These are phyloP conservation scores for Rhagonycha lutea DNA, from an alignment of 2,888 invertebrate genomes.

Conservation along the genomic window DNA sequence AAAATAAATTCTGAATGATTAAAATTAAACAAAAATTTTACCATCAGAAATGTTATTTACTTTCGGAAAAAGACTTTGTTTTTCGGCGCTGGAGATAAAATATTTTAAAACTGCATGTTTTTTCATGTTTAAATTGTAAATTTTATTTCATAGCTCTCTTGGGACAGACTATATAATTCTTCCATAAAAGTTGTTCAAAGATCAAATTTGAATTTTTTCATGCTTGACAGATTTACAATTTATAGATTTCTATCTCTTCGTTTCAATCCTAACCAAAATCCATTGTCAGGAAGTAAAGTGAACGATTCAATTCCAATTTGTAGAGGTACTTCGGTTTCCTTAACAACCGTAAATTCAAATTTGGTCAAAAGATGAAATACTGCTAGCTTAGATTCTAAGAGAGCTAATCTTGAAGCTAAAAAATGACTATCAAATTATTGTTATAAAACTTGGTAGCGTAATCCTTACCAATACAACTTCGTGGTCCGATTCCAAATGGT, in stretches of 20 bases:
- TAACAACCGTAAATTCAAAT: conserved; percentile 38
- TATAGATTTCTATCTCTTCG: not conserved
- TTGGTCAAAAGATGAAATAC: conserved; percentile 38
- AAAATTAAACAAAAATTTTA: too few relatives aligned
- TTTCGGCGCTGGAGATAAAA: too few relatives aligned
- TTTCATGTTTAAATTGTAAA: too few relatives aligned
- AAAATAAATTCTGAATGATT: too few relatives aligned
- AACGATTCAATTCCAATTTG: conserved; percentile 30
- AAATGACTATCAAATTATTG: not conserved
- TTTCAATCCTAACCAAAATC: conserved; percentile 41
- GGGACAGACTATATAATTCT: too few relatives aligned
- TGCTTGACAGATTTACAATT: not conserved
- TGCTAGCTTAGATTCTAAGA: conserved; percentile 28
- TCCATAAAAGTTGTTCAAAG: not conserved
- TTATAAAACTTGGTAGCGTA: not conserved
- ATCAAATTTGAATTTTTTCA: not conserved
- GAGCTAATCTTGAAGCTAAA: conserved; percentile 35
- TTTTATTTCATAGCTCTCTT: too few relatives aligned
- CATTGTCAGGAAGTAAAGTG: conserved; percentile 36
- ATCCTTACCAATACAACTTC: conserved; percentile 55
- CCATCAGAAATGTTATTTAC: too few relatives aligned
- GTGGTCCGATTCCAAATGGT: conserved; percentile 58
- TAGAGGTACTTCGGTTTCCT: conserved; percentile 41
- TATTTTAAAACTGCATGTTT: too few relatives aligned
- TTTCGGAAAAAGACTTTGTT: too few relatives aligned